A percentile compares a stretch with the other conserved stretches of the same genome.
Evolutionary conservation across 1,140 invertebrate genomes (phyloP).

Genomic region (Platyscapa corneri): DNA sequence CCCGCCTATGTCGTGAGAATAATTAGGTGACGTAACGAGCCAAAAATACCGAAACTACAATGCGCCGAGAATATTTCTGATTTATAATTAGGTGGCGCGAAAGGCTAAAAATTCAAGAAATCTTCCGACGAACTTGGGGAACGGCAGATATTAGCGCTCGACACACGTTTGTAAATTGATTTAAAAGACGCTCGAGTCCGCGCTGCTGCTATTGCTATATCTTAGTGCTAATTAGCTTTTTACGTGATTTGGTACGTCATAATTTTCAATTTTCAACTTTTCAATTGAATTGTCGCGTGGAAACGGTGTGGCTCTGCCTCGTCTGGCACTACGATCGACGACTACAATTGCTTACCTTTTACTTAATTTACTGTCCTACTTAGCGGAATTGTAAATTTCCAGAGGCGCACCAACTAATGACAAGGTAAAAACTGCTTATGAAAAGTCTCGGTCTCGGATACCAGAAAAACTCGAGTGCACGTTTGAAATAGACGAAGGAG

Average conservation of each 20-base stretch:
- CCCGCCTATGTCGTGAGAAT: not conserved
- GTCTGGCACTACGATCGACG: no score
- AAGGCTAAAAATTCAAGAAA: not conserved
- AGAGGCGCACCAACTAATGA: not conserved
- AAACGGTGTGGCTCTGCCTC: no score
- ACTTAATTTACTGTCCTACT: not conserved
- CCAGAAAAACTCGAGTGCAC: not conserved
- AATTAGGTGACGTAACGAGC: slow-evolving; percentile 2
- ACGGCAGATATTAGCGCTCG: no score
- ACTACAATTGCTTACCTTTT: not conserved
- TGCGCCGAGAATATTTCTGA: not conserved
- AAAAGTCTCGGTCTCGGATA: not conserved
- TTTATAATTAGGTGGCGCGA: not conserved
- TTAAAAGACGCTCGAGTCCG: not conserved
- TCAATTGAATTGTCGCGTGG: no score
- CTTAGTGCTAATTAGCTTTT: not conserved
- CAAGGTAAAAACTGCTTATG: not conserved
- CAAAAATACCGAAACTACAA: not conserved
- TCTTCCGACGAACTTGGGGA: no score
- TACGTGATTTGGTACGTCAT: not conserved
- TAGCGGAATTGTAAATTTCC: not conserved
- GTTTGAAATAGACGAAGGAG: not conserved
- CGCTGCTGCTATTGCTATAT: not conserved
- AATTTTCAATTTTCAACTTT: not conserved
- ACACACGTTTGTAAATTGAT: not conserved